Evolutionary conservation across 2,797 vertebrate species (phyloP), one percentile per base, ranked within the genome.

Genomic region (Sebastes steindachneri): DNA sequence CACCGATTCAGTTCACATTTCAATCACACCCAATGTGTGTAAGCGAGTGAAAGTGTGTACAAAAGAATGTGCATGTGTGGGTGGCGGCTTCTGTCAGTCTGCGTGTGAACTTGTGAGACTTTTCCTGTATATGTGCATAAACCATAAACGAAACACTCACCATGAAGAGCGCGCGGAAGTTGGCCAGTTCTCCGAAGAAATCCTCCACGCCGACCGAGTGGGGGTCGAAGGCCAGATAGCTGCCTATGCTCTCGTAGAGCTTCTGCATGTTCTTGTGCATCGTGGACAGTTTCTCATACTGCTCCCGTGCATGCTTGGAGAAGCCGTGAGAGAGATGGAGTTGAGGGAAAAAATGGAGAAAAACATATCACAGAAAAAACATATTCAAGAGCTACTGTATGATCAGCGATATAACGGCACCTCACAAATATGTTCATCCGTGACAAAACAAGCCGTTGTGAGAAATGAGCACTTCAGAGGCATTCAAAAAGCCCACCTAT

Each of bases 261-360:
- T 99, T 99, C 9, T 95, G 95, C 99, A 99, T 99, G 93, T 98
- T 99, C 94, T 97, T 99, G 92, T 99, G 96, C 98, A 98, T 99
- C 88, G 93, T 97, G 85, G 96, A 96, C 68, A 99, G 95, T 73
- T 99, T 99, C 26, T 99, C 98, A 11, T 97, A 99, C 75, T 98
- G 98, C 67, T 99, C 98, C 68, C 97, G 95, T 21, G 98, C 92
- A 87, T 94, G 94, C 93, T 98, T 97, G 75, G 95, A 93, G 94
- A 99, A 99, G 93, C 97, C 96, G 98, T 99, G 94, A 92, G 80
- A 55, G 57, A 41, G 6, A 75, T 58, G 65, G 64, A 80, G 95
- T 99, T 94, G 99, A 99, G 96, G 97, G 19, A 9, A 95, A 95
- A 88, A 87, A 74, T 12, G 2, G 19, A n/a, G 5, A 23, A 64